phyloP scores from a whole-genome alignment of 1,140 invertebrate genomes.

The Conus ventricosus region DNA sequence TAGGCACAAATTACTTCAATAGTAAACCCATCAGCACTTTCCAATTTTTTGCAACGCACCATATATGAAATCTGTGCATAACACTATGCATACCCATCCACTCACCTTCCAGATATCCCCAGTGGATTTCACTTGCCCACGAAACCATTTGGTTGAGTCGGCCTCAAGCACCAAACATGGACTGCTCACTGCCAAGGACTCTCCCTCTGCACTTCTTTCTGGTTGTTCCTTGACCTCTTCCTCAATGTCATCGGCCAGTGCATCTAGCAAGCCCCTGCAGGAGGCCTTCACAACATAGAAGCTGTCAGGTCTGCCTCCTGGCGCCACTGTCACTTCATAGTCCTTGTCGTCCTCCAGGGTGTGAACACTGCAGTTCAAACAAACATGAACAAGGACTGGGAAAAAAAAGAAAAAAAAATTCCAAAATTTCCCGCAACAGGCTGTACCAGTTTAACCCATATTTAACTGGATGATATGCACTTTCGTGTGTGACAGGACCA shows the following conservation, averaged over 20 bases:
- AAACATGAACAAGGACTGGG: background rate
- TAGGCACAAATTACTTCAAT: too few relatives aligned
- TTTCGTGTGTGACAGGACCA: too few relatives aligned
- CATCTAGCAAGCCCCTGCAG: background rate
- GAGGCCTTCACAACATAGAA: background rate
- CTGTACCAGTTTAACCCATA: too few relatives aligned
- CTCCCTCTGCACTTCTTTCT: background rate
- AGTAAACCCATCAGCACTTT: too few relatives aligned
- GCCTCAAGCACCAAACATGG: constrained; percentile 24
- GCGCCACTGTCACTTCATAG: constrained; percentile 6
- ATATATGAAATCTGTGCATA: too few relatives aligned
- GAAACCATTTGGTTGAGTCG: background rate
- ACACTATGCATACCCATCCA: background rate
- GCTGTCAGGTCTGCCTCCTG: constrained; percentile 14
- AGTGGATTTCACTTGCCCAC: constrained; percentile 18
- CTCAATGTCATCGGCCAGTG: constrained; percentile 23
- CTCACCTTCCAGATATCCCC: constrained; percentile 7
- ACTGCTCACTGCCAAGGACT: background rate
- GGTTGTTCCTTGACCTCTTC: constrained; percentile 4
- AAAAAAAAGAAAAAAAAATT: too few relatives aligned
- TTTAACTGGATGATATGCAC: too few relatives aligned
- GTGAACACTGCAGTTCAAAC: background rate
- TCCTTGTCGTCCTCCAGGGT: constrained; percentile 17
- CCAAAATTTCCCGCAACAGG: too few relatives aligned
- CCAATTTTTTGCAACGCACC: too few relatives aligned